Conservation (phyloP, 2,888 invertebrate genomes). For the Diachrysia chrysitis region DNA sequence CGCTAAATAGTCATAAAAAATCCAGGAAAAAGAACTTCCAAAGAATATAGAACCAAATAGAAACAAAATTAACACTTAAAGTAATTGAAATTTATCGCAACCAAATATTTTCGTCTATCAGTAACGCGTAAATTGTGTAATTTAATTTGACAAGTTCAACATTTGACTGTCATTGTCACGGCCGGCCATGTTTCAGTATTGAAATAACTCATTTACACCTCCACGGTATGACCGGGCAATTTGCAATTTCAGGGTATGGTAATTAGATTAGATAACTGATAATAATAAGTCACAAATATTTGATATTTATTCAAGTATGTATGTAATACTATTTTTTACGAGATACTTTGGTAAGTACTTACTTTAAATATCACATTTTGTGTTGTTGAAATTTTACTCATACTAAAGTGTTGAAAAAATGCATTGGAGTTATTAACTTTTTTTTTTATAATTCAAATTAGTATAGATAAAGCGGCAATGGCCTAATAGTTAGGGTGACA, state of each 20-base stretch:
- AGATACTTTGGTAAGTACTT: too few relatives aligned
- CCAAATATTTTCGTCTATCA: constrained; percentile 27
- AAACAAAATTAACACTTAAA: not conserved
- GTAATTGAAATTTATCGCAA: constrained; percentile 30
- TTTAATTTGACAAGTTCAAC: constrained; percentile 67
- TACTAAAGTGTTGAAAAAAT: too few relatives aligned
- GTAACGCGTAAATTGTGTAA: constrained; percentile 53
- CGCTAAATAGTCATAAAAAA: too few relatives aligned
- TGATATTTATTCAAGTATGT: not conserved
- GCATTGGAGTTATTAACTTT: too few relatives aligned
- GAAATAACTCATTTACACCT: constrained; percentile 41
- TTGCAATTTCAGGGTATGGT: constrained; percentile 39
- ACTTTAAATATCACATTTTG: too few relatives aligned
- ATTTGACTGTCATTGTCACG: constrained; percentile 74
- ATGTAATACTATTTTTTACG: not conserved
- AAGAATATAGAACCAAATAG: not conserved
- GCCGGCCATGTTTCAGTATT: constrained; percentile 59
- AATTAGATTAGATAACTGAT: constrained; percentile 36
- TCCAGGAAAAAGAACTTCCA: not conserved
- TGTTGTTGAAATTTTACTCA: too few relatives aligned
- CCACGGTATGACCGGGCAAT: constrained; percentile 37
- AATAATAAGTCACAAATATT: not conserved
- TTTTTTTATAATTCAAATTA: too few relatives aligned
- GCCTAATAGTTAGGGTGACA: too few relatives aligned
- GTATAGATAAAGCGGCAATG: too few relatives aligned